Percentiles rank a stretch among this genome's conserved stretches.
Conservation (phyloP, 2,888 invertebrate species). For the Crematogaster levior region DNA sequence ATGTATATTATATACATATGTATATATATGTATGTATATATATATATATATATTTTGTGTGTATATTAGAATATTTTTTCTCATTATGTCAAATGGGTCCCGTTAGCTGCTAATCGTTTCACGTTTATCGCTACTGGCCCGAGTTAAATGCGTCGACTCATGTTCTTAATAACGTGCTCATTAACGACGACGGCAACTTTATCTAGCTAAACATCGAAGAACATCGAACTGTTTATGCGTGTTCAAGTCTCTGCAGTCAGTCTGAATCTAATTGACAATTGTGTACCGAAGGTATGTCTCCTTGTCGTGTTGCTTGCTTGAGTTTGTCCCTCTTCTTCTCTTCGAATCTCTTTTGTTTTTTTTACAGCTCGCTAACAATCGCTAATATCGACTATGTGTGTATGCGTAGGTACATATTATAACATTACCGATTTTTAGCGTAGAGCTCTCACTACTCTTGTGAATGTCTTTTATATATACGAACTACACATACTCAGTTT, state of each 20-base stretch:
- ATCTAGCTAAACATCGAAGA: conserved; percentile 77
- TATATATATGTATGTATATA: too few relatives aligned
- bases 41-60: conserved; percentile 18
- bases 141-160: conserved; percentile 22
- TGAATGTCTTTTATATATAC: background rate
- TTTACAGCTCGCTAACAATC: conserved; percentile 43
- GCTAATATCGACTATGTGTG: conserved; percentile 60
- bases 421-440: conserved; percentile 28
- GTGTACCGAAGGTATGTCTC: conserved; percentile 78
- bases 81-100: conserved; percentile 56
- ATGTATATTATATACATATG: too few relatives aligned
- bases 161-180: conserved; percentile 41
- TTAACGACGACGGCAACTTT: conserved; percentile 73
- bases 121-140: conserved; percentile 42
- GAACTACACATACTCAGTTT: background rate
- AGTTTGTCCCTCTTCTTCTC: conserved; percentile 23
- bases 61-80: conserved; percentile 43
- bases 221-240: conserved; percentile 81
- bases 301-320: conserved; percentile 52
- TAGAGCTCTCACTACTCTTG: too few relatives aligned
- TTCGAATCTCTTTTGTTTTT: conserved; percentile 5
- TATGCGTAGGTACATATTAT: conserved; percentile 9
- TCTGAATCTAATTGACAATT: conserved; percentile 86
- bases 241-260: conserved; percentile 85
- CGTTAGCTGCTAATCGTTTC: conserved; percentile 47